A percentile compares a stretch with the other conserved stretches of the same genome.
phyloP scores from a whole-genome alignment of 2,888 invertebrate species.

The Leptinotarsa haldemani region DNA sequence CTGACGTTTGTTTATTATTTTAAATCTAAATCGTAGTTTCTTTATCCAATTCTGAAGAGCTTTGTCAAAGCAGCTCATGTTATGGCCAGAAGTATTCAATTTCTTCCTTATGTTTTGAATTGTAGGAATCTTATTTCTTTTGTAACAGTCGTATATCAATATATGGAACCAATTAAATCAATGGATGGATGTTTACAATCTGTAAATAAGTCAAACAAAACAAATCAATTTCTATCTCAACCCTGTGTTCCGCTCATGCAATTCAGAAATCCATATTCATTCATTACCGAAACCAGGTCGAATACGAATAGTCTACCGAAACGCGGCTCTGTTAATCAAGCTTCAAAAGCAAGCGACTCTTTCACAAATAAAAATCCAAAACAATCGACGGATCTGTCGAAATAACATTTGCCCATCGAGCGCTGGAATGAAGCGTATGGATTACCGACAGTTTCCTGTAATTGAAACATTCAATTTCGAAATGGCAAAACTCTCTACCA shows the following conservation, averaged over 20 bases:
- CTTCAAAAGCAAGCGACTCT: slow-evolving; percentile 18
- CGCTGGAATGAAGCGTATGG: slow-evolving; percentile 32
- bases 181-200: no score
- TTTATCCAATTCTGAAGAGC: no score
- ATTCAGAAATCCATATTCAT: slow-evolving; percentile 9
- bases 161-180: no score
- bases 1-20: no score
- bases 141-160: no score
- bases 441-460: slow-evolving; percentile 46
- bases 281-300: slow-evolving; percentile 15
- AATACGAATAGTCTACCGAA: neutral
- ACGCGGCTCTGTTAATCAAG: slow-evolving; percentile 24
- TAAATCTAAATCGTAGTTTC: no score
- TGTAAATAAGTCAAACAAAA: no score
- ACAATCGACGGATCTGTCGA: slow-evolving; percentile 48
- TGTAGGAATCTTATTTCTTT: no score
- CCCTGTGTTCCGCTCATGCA: neutral
- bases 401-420: slow-evolving; percentile 39
- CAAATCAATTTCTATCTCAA: neutral
- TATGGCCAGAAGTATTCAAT: no score
- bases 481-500: slow-evolving; percentile 39
- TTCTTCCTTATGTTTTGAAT: no score
- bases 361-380: slow-evolving; percentile 27
- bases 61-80: no score
- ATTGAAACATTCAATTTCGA: slow-evolving; percentile 49